Base-by-base conservation (phyloP, 35 echinoderm and acorn worm species). In the Stichopus chloronotus region DNA sequence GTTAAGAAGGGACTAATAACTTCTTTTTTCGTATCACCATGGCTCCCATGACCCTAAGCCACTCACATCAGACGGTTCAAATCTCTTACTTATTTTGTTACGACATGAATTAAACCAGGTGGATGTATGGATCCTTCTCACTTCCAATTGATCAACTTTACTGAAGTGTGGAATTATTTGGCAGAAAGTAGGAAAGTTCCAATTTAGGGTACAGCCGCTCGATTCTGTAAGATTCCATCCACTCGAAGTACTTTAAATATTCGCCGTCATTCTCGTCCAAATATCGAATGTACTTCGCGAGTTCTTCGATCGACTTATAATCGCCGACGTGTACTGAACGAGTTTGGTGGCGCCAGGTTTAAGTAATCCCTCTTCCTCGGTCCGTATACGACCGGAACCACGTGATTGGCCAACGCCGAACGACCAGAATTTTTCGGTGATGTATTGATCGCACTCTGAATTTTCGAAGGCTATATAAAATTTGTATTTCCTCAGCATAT, bases 241-340 rank as follows among this genome's bases (percentile, higher is more conserved):
- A 94, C 13, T 19, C n/a, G 19, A 94, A 91, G 76, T 91, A 91
- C 30, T 74, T 55, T 22, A 83, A 56, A 59, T 94, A 94, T 30
- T 82, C 17, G 8, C 53, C 52, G 20, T 94, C 89, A 59, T 94
- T 94, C 6, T 59, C 30, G 55, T 87, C 43, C 25, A 94, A 84
- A 17, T 25, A 56, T 17, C 54, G 82, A 17, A 98, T 87, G 84
- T 98, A 98, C 4, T 21, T 5, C 16, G 94, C 94, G 8, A 98
- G 94, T 82, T 95, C 94, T 22, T 91, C 22, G 24, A 87, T 55
- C 11, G n/a, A 88, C 19, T 94, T 52, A 88, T 95, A 95, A 78
- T 98, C 96, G 52, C 96, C 92, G 57, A 95, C 79, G 78, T 98
- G 94, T 25, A 98, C n/a, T 98, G 63, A 92, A 96, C 1, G 95